phyloP scores from a whole-genome alignment of 2,888 invertebrate species.

The Dicyrtoma fusca region DNA sequence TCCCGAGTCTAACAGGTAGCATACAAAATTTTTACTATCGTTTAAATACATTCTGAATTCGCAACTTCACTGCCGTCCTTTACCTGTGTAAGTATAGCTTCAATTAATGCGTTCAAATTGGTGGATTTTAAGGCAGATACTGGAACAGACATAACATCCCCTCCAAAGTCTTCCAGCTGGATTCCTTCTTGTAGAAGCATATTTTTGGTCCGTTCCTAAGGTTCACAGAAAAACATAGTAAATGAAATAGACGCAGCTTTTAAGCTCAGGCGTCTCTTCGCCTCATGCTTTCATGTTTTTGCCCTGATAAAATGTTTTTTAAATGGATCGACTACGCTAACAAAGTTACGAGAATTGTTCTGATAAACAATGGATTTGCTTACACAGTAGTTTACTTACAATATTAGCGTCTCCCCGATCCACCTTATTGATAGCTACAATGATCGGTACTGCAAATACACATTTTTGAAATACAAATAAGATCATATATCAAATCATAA shows the following conservation, averaged over 20 bases:
- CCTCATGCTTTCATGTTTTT: too few species aligned
- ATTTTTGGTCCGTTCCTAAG: slow-evolving; percentile 72
- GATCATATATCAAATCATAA: too few species aligned
- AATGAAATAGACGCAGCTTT: neutral
- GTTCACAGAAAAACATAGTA: too few species aligned
- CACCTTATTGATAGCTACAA: slow-evolving; percentile 98
- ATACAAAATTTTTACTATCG: too few species aligned
- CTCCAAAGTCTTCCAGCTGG: slow-evolving; percentile 83
- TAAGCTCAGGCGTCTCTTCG: neutral
- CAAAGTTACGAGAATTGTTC: too few species aligned
- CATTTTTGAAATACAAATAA: too few species aligned
- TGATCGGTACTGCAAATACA: slow-evolving; percentile 81
- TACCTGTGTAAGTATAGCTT: slow-evolving; percentile 71
- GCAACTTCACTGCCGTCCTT: slow-evolving; percentile 55
- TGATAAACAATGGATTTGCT: too few species aligned
- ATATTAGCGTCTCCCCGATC: slow-evolving; percentile 89
- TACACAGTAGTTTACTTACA: slow-evolving; percentile 65
- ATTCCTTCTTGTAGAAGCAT: slow-evolving; percentile 79
- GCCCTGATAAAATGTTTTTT: too few species aligned
- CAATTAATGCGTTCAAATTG: slow-evolving; percentile 77
- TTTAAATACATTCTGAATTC: neutral
- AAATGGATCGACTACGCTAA: too few species aligned
- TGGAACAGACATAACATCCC: slow-evolving; percentile 87
- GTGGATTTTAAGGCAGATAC: slow-evolving; percentile 86
- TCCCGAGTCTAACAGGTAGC: too few species aligned